Evolutionary conservation across 1,140 invertebrate species (phyloP).

Genomic region (Hestina assimilis): DNA sequence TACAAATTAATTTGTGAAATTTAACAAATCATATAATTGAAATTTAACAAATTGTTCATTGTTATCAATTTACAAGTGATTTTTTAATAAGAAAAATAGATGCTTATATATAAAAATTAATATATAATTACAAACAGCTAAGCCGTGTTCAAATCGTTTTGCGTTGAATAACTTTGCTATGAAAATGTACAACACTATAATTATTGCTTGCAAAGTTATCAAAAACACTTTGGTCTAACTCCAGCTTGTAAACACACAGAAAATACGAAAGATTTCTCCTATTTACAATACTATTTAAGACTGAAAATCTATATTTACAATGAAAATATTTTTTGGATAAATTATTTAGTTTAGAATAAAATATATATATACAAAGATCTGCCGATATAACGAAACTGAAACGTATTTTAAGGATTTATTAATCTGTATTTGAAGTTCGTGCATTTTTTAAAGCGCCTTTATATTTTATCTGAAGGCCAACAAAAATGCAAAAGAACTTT

Average conservation of each 20-base stretch:
- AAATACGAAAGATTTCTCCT: constrained; percentile 38
- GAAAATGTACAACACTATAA: constrained; percentile 43
- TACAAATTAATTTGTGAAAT: constrained; percentile 2
- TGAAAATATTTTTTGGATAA: constrained; percentile 43
- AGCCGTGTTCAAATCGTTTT: constrained; percentile 40
- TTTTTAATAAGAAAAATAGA: constrained; percentile 1
- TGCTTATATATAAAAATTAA: constrained; percentile 20
- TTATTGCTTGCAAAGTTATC: constrained; percentile 65
- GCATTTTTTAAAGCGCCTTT: constrained; percentile 69
- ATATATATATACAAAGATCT: constrained; percentile 76
- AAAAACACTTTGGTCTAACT: constrained; percentile 79
- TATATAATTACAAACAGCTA: constrained; percentile 36
- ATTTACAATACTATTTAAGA: constrained; percentile 28
- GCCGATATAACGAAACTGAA: constrained; percentile 61
- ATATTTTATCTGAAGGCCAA: constrained; percentile 51
- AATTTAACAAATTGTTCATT: too few relatives aligned
- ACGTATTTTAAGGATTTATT: constrained; percentile 47
- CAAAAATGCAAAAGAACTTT: constrained; percentile 60
- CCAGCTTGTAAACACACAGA: constrained; percentile 70
- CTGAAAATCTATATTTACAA: constrained; percentile 46
- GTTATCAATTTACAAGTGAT: constrained; percentile 13
- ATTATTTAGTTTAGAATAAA: constrained; percentile 54
- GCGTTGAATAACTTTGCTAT: constrained; percentile 56
- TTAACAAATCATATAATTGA: constrained; percentile 7
- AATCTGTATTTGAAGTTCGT: constrained; percentile 31